Evolutionary conservation across 2,888 invertebrate species (phyloP), one percentile per base, ranked within the genome.

Genomic region (Tipula vernalis): DNA sequence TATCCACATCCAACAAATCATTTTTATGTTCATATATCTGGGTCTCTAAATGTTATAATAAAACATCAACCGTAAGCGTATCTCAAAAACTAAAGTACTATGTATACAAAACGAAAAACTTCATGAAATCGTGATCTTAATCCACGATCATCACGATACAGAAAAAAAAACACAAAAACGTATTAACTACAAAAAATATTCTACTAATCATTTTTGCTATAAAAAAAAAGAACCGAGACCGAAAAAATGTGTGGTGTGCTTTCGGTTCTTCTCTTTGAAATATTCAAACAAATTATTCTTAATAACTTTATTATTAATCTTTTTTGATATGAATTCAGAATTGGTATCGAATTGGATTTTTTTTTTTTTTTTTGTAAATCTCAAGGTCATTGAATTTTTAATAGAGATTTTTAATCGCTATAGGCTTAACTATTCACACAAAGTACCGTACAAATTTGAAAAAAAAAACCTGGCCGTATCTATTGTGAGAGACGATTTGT

Each of bases 101-200:
- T 28, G n/a, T n/a, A 28, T 28, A 28, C 28, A 28, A 28, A 28
- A 28, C 2, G 87, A 90, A 5, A 91, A 91, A 88, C 90, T 91
- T 15, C 91, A 91, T 87, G 87, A 87, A 36, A 42, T 87, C 36
- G 87, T 87, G 36, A 87, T 71, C 71, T 28, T 71, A 71, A 28
- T 71, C 71, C 71, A 71, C 71, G 71, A 71, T 71, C 71, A 71
- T 71, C 28, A 71, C 28, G 71, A 71, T 71, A 28, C 28, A 71
- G 28, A 71, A 71, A 71, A 71, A 71, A 71, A 57, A 57, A n/a
- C 2, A 57, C 51, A 57, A 57, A 57, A 15, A 6, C 6, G 28
- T 28, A 28, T 28, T 28, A 28, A 28, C 28, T 28, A 28, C n/a
- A 28, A 28, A 28, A 28, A n/a, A 15, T 44, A 39, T 39, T 51